A percentile compares a stretch with the other conserved stretches of the same genome.
Evolutionary conservation across 1,140 invertebrate species (phyloP).

Genomic region (Drosophila aff.): DNA sequence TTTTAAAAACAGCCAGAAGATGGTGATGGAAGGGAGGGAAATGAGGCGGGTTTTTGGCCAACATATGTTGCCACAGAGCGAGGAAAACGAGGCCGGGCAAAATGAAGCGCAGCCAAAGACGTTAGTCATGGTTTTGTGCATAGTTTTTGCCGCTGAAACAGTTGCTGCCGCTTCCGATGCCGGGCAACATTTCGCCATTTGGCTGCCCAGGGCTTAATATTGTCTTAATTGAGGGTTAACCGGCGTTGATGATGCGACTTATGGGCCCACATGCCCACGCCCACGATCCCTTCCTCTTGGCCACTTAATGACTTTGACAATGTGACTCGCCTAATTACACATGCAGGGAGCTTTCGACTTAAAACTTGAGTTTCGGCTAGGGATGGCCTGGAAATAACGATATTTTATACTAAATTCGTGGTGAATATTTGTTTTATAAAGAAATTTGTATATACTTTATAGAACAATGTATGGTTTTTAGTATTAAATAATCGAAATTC

Average conservation of each 20-base stretch:
- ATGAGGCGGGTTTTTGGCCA: conserved; percentile 45
- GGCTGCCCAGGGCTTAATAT: conserved; percentile 79
- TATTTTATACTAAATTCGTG: not conserved
- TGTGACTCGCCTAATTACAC: conserved; percentile 78
- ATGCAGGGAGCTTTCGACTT: conserved; percentile 65
- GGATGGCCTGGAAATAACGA: not conserved
- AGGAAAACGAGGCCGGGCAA: conserved; percentile 46
- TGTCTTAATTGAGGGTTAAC: conserved; percentile 85
- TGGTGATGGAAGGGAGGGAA: not conserved
- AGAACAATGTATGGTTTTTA: too few relatives aligned
- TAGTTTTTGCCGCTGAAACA: conserved; percentile 66
- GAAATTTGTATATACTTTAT: not conserved
- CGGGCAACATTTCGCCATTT: conserved; percentile 49
- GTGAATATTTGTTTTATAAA: too few relatives aligned
- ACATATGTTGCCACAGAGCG: conserved; percentile 74
- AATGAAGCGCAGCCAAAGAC: conserved; percentile 81
- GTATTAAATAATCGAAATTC: not conserved
- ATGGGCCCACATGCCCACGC: conserved; percentile 64
- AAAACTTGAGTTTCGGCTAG: conserved; percentile 54
- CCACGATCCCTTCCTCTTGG: conserved; percentile 1
- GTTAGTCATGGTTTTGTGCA: conserved; percentile 84
- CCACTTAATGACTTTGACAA: conserved; percentile 84
- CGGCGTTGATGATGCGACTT: conserved; percentile 85
- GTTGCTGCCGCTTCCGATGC: conserved; percentile 19
- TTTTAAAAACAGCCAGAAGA: conserved; percentile 24